A percentile compares a stretch with the other conserved stretches of the same genome.
These are phyloP conservation scores for Arge pagana DNA, from an alignment of 2,888 invertebrate genomes.

Conservation along the genomic window DNA sequence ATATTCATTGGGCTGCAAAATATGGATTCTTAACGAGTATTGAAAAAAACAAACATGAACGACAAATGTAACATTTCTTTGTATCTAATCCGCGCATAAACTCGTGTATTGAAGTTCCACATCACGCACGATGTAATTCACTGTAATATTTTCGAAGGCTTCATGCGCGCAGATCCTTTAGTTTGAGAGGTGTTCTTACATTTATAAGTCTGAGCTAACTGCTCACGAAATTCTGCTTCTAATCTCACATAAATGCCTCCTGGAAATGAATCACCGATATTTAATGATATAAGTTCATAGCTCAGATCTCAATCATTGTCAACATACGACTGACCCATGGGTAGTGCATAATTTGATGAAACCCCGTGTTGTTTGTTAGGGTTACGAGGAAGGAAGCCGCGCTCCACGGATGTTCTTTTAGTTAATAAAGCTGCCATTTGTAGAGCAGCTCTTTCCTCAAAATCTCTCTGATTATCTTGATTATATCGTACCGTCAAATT, in stretches of 20 bases:
- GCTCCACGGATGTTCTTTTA: slow-evolving; percentile 53
- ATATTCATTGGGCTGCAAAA: too few species aligned
- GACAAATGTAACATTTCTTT: too few species aligned
- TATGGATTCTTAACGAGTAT: slow-evolving; percentile 2
- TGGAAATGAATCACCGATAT: slow-evolving; percentile 40
- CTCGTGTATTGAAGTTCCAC: not conserved
- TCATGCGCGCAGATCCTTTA: slow-evolving; percentile 35
- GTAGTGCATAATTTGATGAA: slow-evolving; percentile 39
- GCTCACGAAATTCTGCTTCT: slow-evolving; percentile 79
- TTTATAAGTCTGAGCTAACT: slow-evolving; percentile 44
- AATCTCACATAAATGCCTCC: slow-evolving; percentile 78
- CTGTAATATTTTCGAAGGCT: slow-evolving; percentile 35
- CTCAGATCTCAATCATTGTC: not conserved
- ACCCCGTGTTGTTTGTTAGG: slow-evolving; percentile 36
- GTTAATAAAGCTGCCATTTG: slow-evolving; percentile 70
- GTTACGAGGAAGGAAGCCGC: slow-evolving; percentile 35
- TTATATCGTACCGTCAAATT: slow-evolving; percentile 81
- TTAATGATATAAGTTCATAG: slow-evolving; percentile 4
- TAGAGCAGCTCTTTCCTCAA: slow-evolving; percentile 76
- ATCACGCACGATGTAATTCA: not conserved
- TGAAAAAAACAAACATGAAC: not conserved
- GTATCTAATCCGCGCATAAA: too few species aligned
- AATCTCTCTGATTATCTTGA: slow-evolving; percentile 85
- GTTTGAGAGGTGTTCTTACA: slow-evolving; percentile 39
- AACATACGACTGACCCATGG: slow-evolving; percentile 41